Conservation (phyloP, 2,888 invertebrate genomes). For the Prionchulus punctatus region DNA sequence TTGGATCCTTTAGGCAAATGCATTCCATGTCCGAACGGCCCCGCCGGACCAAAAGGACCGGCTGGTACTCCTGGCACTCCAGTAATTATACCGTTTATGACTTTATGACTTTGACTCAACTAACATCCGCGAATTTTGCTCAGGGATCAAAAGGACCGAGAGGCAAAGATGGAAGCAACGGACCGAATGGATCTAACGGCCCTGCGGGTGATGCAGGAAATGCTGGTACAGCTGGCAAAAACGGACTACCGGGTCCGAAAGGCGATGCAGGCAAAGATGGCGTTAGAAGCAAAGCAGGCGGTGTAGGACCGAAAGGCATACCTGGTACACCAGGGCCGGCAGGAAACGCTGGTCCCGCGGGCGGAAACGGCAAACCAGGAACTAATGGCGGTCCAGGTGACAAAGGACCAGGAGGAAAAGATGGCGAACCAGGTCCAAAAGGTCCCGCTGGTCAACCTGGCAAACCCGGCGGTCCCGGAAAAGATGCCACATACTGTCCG, state of each 20-base stretch:
- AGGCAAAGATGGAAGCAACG: background rate
- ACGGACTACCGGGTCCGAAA: background rate
- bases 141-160: background rate
- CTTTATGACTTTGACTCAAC: background rate
- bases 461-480: background rate
- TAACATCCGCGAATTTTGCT: background rate
- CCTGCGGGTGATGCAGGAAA: background rate
- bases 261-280: background rate
- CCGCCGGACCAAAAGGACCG: background rate
- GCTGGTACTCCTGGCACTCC: background rate
- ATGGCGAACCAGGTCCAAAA: background rate
- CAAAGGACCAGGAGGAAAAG: slow-evolving; percentile 1
- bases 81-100: no score
- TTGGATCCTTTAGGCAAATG: background rate
- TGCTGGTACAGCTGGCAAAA: background rate
- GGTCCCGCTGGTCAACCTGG: background rate
- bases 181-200: background rate
- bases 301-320: background rate
- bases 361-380: slow-evolving; percentile 1
- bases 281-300: no score
- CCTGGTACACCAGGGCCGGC: background rate
- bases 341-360: background rate
- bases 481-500: background rate
- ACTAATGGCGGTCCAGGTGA: background rate
- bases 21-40: no score